These are phyloP conservation scores for Baryphthengus martii DNA, from an alignment of 2,113 vertebrate genomes.

Conservation along the genomic window DNA sequence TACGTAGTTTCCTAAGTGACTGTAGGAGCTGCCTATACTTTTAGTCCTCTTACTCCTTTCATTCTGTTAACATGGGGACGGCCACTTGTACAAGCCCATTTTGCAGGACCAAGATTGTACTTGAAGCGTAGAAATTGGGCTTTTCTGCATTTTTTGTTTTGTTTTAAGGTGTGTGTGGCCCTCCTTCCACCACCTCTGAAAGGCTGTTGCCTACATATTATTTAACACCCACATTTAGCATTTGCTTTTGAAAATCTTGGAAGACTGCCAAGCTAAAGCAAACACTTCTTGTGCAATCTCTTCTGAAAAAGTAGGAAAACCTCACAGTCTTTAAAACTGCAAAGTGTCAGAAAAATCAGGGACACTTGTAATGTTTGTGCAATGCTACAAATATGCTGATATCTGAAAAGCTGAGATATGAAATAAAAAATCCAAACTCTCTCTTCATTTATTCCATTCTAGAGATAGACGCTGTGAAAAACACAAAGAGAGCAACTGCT, in stretches of 20 bases:
- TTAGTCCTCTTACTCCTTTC: background rate
- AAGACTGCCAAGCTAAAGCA: background rate
- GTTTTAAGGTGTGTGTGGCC: background rate
- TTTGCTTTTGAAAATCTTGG: background rate
- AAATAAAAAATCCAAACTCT: accelerated
- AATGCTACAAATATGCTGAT: background rate
- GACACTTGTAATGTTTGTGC: background rate
- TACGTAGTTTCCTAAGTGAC: background rate
- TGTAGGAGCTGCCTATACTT: background rate
- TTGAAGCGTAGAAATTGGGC: background rate
- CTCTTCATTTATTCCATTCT: background rate
- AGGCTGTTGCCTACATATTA: background rate
- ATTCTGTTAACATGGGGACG: background rate
- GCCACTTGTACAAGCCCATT: background rate
- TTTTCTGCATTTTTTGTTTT: background rate
- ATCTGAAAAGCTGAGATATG: background rate
- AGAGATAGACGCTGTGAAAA: background rate
- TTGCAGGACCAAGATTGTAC: background rate
- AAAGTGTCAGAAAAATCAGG: background rate
- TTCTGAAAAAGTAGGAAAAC: background rate
- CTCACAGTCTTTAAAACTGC: background rate
- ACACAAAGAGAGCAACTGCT: background rate
- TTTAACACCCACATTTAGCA: background rate
- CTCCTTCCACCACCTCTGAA: background rate
- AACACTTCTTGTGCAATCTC: background rate